Evolutionary conservation across 2,888 invertebrate species (phyloP).

Genomic region (Rotaria macrura): DNA sequence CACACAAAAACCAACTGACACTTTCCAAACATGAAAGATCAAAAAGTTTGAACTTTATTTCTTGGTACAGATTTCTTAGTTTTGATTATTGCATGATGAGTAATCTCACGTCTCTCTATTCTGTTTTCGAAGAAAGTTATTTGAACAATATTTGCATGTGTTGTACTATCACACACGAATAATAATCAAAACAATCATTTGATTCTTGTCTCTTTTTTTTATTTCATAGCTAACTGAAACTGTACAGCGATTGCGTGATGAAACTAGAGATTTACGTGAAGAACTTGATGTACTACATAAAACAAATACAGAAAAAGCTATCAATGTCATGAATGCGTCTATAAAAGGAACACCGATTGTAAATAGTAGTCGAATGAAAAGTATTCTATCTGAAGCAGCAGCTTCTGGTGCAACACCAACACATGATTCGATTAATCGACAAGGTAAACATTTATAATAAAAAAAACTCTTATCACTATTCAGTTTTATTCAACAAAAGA

Average conservation of each 20-base stretch:
- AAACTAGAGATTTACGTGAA: slow-evolving; percentile 70
- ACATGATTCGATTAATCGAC: neutral
- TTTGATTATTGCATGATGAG: too few relatives aligned
- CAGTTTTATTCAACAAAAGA: too few relatives aligned
- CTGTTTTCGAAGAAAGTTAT: too few relatives aligned
- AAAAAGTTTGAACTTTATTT: too few relatives aligned
- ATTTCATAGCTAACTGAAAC: slow-evolving; percentile 61
- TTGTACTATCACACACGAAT: too few relatives aligned
- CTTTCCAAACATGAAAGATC: too few relatives aligned
- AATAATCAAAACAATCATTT: too few relatives aligned
- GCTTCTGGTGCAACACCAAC: neutral
- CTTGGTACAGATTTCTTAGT: too few relatives aligned
- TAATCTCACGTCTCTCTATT: too few relatives aligned
- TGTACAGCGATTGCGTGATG: slow-evolving; percentile 85
- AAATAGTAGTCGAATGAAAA: slow-evolving; percentile 20
- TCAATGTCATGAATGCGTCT: neutral
- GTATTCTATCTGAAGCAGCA: slow-evolving; percentile 5
- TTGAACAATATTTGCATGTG: too few relatives aligned
- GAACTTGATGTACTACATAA: slow-evolving; percentile 32
- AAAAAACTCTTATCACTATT: too few relatives aligned
- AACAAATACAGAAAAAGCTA: neutral
- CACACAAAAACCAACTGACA: too few relatives aligned
- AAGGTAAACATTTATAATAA: neutral
- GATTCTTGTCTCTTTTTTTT: neutral
- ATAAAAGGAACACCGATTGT: neutral